phyloP scores from a whole-genome alignment of 2,888 invertebrate genomes.

The Scaptomyza cyrtandrae region DNA sequence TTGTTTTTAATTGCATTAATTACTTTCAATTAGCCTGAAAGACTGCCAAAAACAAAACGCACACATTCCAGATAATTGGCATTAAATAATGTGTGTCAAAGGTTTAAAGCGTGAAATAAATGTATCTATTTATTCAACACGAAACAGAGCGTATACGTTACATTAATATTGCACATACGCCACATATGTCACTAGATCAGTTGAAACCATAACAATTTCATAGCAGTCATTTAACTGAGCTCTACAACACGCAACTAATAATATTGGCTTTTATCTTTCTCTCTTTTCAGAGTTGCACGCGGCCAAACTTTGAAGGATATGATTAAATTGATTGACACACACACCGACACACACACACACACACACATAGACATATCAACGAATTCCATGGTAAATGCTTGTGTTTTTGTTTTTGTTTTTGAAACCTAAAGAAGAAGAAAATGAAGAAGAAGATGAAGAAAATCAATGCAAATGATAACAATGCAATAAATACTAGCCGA shows the following conservation, averaged over 20 bases:
- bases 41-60: conserved; percentile 25
- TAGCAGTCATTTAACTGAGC: too few species aligned
- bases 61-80: conserved; percentile 38
- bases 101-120: conserved; percentile 40
- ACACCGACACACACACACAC: conserved; percentile 5
- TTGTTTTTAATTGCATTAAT: conserved; percentile 72
- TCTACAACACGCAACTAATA: too few species aligned
- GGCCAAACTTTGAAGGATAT: conserved; percentile 31
- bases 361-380: conserved; percentile 58
- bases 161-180: neutral
- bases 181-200: too few species aligned
- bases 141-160: conserved; percentile 29
- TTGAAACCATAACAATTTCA: too few species aligned
- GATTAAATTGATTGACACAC: conserved; percentile 2
- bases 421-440: neutral
- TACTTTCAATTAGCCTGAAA: conserved; percentile 69
- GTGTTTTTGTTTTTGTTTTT: too few species aligned
- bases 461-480: conserved; percentile 25
- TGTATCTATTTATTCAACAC: neutral
- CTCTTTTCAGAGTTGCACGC: conserved; percentile 58
- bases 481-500: too few species aligned
- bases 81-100: conserved; percentile 42
- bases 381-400: conserved; percentile 59
- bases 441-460: conserved; percentile 20
- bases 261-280: neutral